These are phyloP conservation scores for Uloborus plumipes DNA, from an alignment of 2,888 invertebrate genomes.

Conservation along the genomic window DNA sequence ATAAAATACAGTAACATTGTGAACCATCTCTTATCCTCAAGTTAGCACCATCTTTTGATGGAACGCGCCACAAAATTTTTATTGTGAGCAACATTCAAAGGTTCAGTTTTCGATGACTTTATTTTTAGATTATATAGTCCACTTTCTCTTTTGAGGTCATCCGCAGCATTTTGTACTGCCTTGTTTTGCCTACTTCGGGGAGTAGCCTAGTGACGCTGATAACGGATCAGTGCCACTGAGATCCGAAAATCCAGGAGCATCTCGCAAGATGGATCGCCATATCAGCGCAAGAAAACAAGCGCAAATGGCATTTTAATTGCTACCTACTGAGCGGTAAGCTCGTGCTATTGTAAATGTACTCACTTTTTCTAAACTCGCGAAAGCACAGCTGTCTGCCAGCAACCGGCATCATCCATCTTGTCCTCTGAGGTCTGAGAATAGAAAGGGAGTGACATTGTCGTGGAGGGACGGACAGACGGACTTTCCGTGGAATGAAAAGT, in stretches of 20 bases:
- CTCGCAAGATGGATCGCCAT: conserved; percentile 45
- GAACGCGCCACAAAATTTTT: too few species aligned
- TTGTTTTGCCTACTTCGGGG: too few species aligned
- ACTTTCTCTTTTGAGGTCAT: too few species aligned
- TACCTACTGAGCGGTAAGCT: conserved; percentile 47
- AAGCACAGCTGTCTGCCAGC: conserved; percentile 5
- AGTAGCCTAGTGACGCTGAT: too few species aligned
- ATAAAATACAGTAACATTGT: too few species aligned
- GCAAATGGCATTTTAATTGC: conserved; percentile 64
- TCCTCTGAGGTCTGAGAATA: conserved; percentile 28
- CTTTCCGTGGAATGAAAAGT: conserved; percentile 7
- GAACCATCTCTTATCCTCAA: too few species aligned
- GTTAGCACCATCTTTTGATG: too few species aligned
- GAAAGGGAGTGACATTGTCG: conserved; percentile 39
- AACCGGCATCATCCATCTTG: conserved; percentile 25
- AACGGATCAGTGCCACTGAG: neutral
- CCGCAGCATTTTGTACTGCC: too few species aligned
- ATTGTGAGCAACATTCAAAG: too few species aligned
- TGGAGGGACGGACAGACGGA: neutral
- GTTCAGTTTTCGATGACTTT: too few species aligned
- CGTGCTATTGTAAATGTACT: conserved; percentile 23
- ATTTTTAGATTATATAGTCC: too few species aligned
- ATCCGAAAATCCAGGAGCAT: neutral
- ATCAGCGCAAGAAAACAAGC: conserved; percentile 53
- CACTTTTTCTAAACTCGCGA: conserved; percentile 2